Evolutionary conservation across 2,797 vertebrate genomes (phyloP).

Genomic region (Serranus cabrilla): DNA sequence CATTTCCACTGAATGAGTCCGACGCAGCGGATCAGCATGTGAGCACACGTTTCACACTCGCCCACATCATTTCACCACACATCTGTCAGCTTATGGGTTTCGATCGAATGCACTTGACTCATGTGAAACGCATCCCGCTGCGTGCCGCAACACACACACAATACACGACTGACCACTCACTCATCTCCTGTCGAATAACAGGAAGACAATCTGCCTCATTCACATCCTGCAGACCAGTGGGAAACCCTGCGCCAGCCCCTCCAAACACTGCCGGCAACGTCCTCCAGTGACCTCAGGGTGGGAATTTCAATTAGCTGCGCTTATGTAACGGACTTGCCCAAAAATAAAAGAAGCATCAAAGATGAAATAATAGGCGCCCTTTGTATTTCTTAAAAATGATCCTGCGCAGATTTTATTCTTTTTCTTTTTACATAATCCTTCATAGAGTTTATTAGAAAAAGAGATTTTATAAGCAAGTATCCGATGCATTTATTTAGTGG

Average conservation of each 20-base stretch:
- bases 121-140: background rate
- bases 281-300: constrained; percentile 60
- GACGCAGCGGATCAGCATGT: background rate
- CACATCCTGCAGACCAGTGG: constrained; percentile 69
- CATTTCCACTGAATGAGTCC: constrained; percentile 34
- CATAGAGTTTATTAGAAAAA: constrained; percentile 1
- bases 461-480: background rate
- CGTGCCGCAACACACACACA: background rate
- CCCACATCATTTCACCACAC: constrained; percentile 30
- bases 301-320: constrained; percentile 57
- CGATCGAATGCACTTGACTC: constrained; percentile 8
- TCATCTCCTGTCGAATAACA: constrained; percentile 73
- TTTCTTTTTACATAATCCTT: background rate
- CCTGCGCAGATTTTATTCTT: background rate
- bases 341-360: constrained; percentile 9
- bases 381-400: background rate
- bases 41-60: constrained; percentile 3
- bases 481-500: too few relatives aligned
- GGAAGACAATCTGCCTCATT: constrained; percentile 64
- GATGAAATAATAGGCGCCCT: constrained; percentile 19
- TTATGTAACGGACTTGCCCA: constrained; percentile 36
- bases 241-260: constrained; percentile 29
- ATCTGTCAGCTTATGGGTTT: constrained; percentile 16
- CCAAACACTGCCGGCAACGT: constrained; percentile 10
- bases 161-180: constrained; percentile 23